Evolutionary conservation across 2,888 invertebrate genomes (phyloP).

Genomic region (Pherbina coryleti): DNA sequence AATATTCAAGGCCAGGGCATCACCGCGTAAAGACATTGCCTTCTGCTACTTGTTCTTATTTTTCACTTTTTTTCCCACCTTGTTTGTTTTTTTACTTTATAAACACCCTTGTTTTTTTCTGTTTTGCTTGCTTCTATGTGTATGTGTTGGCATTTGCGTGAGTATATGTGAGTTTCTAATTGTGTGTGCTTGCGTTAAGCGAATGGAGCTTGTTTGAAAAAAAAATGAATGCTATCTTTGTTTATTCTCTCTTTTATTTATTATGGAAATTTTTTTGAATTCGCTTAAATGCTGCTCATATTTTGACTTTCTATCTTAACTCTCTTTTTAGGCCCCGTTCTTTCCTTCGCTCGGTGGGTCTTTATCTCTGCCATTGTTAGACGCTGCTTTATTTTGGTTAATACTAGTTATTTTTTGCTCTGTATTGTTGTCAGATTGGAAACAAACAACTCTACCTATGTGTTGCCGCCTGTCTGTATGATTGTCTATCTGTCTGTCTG

Average conservation of each 20-base stretch:
- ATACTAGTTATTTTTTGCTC: not conserved
- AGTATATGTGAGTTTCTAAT: no score
- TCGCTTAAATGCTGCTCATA: not conserved
- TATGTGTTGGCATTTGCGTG: no score
- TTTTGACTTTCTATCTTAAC: not conserved
- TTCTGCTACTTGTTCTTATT: conserved; percentile 3
- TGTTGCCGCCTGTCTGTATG: no score
- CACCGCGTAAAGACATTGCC: conserved; percentile 59
- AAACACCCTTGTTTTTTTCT: no score
- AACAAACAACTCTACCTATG: no score
- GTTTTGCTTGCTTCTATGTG: no score
- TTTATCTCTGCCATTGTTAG: not conserved
- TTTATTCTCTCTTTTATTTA: not conserved
- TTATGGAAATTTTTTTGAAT: not conserved
- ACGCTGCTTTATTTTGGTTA: not conserved
- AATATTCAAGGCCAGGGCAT: conserved; percentile 61
- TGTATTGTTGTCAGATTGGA: no score
- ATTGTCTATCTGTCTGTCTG: no score
- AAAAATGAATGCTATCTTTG: not conserved
- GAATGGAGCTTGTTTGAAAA: no score
- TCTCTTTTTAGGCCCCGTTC: not conserved
- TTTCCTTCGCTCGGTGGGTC: not conserved
- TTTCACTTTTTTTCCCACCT: not conserved
- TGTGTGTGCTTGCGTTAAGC: no score
- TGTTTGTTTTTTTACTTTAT: not conserved